phyloP scores from a whole-genome alignment of 2,888 invertebrate species.

The Hypercompe scribonia region DNA sequence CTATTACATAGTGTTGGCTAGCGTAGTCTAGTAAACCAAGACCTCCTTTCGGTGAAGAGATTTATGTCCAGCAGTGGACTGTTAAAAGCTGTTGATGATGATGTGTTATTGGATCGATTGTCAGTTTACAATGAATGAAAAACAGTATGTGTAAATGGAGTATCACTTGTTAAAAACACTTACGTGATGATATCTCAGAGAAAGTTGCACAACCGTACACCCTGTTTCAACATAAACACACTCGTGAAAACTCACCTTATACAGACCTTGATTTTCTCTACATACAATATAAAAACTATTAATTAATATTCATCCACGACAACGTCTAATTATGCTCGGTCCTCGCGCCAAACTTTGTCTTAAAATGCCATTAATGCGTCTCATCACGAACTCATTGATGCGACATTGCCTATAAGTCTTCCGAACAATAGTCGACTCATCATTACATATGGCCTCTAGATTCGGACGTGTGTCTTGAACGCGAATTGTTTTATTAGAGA shows the following conservation, averaged over 20 bases:
- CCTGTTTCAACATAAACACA: background rate
- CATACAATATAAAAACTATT: slow-evolving; percentile 39
- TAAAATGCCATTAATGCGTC: slow-evolving; percentile 64
- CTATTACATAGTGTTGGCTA: too few relatives aligned
- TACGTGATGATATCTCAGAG: slow-evolving; percentile 5
- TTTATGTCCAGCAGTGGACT: too few relatives aligned
- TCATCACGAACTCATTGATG: slow-evolving; percentile 70
- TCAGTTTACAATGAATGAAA: background rate
- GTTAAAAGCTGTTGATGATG: too few relatives aligned
- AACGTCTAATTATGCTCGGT: slow-evolving; percentile 54
- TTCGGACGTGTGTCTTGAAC: slow-evolving; percentile 67
- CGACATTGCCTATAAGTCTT: slow-evolving; percentile 73
- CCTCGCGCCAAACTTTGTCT: slow-evolving; percentile 66
- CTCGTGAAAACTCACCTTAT: slow-evolving; percentile 29
- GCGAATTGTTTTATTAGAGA: slow-evolving; percentile 79
- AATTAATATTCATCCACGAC: slow-evolving; percentile 69
- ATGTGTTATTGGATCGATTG: background rate
- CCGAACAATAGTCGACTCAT: slow-evolving; percentile 72
- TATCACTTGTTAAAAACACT: background rate
- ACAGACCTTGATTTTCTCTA: slow-evolving; percentile 53
- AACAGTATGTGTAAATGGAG: background rate
- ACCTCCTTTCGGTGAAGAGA: too few relatives aligned
- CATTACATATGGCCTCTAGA: slow-evolving; percentile 79
- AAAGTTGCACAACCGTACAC: slow-evolving; percentile 5
- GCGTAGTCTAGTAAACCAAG: too few relatives aligned